These are phyloP conservation scores for Parnassius orleans DNA, from an alignment of 2,888 invertebrate genomes.

Conservation along the genomic window DNA sequence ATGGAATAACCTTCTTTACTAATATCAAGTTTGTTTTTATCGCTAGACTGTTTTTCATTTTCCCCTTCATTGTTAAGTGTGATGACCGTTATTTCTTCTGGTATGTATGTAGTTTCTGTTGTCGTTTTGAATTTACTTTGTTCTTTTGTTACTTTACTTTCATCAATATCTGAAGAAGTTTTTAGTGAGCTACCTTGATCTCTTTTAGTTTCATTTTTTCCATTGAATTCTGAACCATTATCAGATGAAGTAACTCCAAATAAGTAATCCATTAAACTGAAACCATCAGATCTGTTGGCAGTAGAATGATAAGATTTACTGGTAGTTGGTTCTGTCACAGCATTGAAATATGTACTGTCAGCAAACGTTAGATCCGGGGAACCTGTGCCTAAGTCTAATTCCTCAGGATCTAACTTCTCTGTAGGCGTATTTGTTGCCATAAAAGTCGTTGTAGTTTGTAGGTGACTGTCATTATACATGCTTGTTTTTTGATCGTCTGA, in stretches of 20 bases:
- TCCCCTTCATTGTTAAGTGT: slow-evolving; percentile 33
- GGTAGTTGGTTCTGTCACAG: slow-evolving; percentile 53
- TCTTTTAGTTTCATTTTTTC: slow-evolving; percentile 28
- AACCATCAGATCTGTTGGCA: slow-evolving; percentile 56
- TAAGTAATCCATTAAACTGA: slow-evolving; percentile 68
- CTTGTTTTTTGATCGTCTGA: slow-evolving; percentile 30
- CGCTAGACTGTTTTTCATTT: slow-evolving; percentile 31
- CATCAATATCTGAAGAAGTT: slow-evolving; percentile 21
- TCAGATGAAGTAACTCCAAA: slow-evolving; percentile 63
- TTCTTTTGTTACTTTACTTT: slow-evolving; percentile 44
- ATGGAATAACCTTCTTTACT: slow-evolving; percentile 30
- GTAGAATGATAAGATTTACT: slow-evolving; percentile 39
- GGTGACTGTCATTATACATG: slow-evolving; percentile 27
- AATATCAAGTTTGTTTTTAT: slow-evolving; percentile 32
- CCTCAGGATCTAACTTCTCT: slow-evolving; percentile 48
- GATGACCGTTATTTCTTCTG: slow-evolving; percentile 67
- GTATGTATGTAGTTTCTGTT: slow-evolving; percentile 63
- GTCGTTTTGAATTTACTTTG: slow-evolving; percentile 53
- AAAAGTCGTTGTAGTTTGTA: slow-evolving; percentile 32
- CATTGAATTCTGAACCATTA: slow-evolving; percentile 35
- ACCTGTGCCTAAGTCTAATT: slow-evolving; percentile 66
- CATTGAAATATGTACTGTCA: slow-evolving; percentile 52
- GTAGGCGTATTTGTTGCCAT: slow-evolving; percentile 32
- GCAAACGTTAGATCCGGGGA: slow-evolving; percentile 60
- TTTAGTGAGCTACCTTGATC: slow-evolving; percentile 34